A percentile compares a stretch with the other conserved stretches of the same genome.
These are phyloP conservation scores for Todiramphus saurophagus DNA, from an alignment of 2,113 vertebrate genomes.

Conservation along the genomic window DNA sequence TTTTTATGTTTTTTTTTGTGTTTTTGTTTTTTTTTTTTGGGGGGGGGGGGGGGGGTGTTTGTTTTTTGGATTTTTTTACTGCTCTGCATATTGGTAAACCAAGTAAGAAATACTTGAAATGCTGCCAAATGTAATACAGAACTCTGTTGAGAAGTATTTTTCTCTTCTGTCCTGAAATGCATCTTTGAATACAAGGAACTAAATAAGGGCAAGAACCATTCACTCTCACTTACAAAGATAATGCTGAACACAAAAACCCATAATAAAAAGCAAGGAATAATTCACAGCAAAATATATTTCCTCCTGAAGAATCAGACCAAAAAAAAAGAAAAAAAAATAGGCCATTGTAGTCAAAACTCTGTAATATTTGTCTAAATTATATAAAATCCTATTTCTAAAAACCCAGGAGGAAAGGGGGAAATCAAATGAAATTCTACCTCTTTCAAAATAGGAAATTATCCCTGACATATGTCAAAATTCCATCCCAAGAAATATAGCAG, in stretches of 20 bases:
- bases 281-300: not conserved
- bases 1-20: no score
- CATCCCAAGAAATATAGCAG: not conserved
- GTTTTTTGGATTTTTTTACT: not conserved
- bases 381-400: not conserved
- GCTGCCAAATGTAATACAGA: not conserved
- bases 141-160: not conserved
- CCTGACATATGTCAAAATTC: constrained; percentile 55
- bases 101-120: not conserved
- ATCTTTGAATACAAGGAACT: not conserved
- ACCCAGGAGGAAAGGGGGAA: not conserved
- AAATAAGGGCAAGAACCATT: not conserved
- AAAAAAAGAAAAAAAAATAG: not conserved
- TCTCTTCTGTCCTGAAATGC: not conserved
- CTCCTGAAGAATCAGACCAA: not conserved
- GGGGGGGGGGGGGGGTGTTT: no score
- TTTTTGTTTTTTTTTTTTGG: no score
- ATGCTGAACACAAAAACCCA: not conserved
- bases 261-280: not conserved
- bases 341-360: not conserved
- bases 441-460: constrained; percentile 43
- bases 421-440: constrained; percentile 34
- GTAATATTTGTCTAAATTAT: not conserved
- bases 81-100: not conserved
- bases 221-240: not conserved